Base-by-base conservation (phyloP, 2,113 vertebrate species). In the Talpa occidentalis region DNA sequence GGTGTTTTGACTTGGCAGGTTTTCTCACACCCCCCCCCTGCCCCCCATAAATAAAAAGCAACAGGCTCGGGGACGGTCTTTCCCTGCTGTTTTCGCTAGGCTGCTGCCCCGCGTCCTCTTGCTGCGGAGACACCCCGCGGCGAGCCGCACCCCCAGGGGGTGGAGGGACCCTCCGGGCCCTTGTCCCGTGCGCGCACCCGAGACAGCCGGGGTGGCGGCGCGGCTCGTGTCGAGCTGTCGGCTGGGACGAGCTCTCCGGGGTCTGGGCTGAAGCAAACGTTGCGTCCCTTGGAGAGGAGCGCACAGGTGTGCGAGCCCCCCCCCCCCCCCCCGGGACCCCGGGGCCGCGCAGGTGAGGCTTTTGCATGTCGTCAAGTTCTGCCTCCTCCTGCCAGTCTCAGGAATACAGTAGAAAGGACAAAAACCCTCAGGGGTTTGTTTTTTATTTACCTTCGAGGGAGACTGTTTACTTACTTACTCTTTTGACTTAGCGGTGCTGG, bases 121-220 rank as follows among this genome's bases (percentile, higher is more conserved):
- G 67, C n/a, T 42, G 80, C 2, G 10, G 10, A 16, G 22, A 32
- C 70, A 14, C 32, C 52, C 40, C 4, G 12, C 32, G 47, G 80
- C 2, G 10, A 8, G 19, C 19, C 32, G 32, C 59, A 73, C 0
- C 70, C 4, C 62, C 42, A 77, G 42, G 10, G 5, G 49, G 12
- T 97, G 97, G 76, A 56, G 97, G 97, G 76, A 62, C 97, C 21
- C 70, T 64, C 26, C 98, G 93, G 76, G n/a, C 92, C 0, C 37
- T 30, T 35, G 97, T 84, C 4, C 96, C 96, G 0, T 37, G 98
- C 98, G 77, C 94, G 96, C 89, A 93, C 96, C 89, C 96, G 72
- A 92, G 98, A 98, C 47, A 73, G 81, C 30, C 98, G 99, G 99
- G 99, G 98, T 74, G 91, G 66, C 35, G 10, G 64, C 69, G 64